Conservation (phyloP, 1,140 invertebrate species). For the Lordiphosa clarofinis region DNA sequence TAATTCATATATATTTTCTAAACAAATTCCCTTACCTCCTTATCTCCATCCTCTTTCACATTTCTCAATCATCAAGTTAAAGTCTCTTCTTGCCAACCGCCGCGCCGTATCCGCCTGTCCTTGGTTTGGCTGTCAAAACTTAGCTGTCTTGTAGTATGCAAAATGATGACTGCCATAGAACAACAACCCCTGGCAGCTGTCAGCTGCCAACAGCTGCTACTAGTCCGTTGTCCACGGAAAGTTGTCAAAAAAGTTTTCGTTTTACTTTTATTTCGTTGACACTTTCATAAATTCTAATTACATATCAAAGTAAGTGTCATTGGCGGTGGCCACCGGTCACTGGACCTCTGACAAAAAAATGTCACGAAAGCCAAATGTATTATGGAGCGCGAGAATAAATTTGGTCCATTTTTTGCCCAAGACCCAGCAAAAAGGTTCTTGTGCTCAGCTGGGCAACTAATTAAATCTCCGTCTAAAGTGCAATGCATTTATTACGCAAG, state of each 20-base stretch:
- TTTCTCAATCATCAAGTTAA: no score
- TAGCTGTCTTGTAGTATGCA: no score
- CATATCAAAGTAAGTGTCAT: conserved; percentile 56
- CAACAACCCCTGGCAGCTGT: conserved; percentile 7
- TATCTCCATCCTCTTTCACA: no score
- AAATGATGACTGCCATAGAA: background rate
- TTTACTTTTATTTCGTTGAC: conserved; percentile 33
- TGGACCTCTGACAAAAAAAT: background rate
- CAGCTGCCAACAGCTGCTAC: conserved; percentile 4
- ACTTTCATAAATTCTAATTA: conserved; percentile 74
- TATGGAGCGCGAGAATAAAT: conserved; percentile 18
- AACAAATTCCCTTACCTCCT: no score
- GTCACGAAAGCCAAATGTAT: conserved; percentile 48
- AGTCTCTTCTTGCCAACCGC: no score
- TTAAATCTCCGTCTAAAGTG: conserved; percentile 36
- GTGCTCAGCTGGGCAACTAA: conserved; percentile 31
- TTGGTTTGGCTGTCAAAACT: no score
- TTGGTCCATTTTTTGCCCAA: conserved; percentile 21
- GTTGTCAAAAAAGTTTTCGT: conserved; percentile 5
- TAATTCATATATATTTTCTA: no score
- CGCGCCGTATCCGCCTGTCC: no score
- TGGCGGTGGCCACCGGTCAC: conserved; percentile 16
- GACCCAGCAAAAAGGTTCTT: conserved; percentile 18
- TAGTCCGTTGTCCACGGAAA: conserved; percentile 22
- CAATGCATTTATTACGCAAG: conserved; percentile 38